Evolutionary conservation across 2,113 vertebrate genomes (phyloP), one percentile per base, ranked within the genome.

Genomic region (Morone chrysops): DNA sequence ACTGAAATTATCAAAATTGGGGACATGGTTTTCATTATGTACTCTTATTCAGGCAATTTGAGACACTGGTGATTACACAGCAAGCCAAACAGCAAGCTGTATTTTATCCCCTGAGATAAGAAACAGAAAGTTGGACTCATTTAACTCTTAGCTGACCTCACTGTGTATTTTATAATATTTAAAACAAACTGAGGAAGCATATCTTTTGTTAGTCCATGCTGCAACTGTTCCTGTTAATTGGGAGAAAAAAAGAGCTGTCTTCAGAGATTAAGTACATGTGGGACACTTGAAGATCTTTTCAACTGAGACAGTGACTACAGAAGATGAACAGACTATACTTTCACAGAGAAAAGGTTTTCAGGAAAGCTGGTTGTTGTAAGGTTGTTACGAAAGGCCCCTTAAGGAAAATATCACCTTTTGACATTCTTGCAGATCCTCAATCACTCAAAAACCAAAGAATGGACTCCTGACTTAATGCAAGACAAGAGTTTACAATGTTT

Each of bases 1-100:
- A 18, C 38, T 8, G 13, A 74, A 82, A 59, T 72, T 6, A 56
- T 40, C 2, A 48, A 67, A 77, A 20, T 6, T 61, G 18, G 38
- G 36, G 72, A 87, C 80, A 47, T 74, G 22, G 17, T 68, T 89
- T 80, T n/a, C 61, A 75, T 67, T n/a, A 65, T 62, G 59, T 31
- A 31, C 31, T 31, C 31, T 31, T 31, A 31, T 31, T 31, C 11
- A 31, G 18, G 20, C 12, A 75, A 66, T 68, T 75, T 54, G 31
- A 1, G 5, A 50, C 20, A 11, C 14, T 38, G 22, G 25, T 67
- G 69, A 85, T 62, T 54, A 70, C 36, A 67, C 1, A 56, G 2
- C 16, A 56, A n/a, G 12, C 59, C 20, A 51, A 22, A 62, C 12
- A 48, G 2, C 6, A 53, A 50, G 41, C n/a, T 50, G 25, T 22